Percentiles rank a stretch among this genome's conserved stretches.
These are phyloP conservation scores for Galeopsomyia nigrocyanea DNA, from an alignment of 2,888 invertebrate species.

Conservation along the genomic window DNA sequence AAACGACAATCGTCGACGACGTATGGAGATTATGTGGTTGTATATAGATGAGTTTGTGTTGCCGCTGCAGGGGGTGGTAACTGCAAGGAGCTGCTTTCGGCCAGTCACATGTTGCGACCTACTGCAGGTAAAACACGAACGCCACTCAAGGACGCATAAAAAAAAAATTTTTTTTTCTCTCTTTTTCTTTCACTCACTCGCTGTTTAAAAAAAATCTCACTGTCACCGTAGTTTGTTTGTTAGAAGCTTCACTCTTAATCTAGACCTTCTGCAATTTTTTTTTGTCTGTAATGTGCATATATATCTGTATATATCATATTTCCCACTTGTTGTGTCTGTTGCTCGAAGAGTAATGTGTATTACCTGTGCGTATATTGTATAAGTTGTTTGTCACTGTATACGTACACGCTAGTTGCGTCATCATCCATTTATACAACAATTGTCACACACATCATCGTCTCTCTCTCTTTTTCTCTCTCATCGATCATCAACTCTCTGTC, in stretches of 20 bases:
- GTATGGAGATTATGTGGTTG: constrained; percentile 62
- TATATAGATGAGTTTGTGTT: constrained; percentile 69
- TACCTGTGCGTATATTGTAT: constrained; percentile 29
- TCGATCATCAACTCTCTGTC: no score
- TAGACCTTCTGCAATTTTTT: constrained; percentile 21
- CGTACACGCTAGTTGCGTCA: constrained; percentile 35
- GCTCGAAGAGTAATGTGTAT: constrained; percentile 28
- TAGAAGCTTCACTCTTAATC: constrained; percentile 63
- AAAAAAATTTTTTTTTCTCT: constrained; percentile 4
- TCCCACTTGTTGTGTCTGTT: constrained; percentile 29
- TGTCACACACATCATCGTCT: constrained; percentile 32
- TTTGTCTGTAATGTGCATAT: constrained; percentile 47
- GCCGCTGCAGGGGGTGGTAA: constrained; percentile 70
- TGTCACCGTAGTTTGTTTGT: constrained; percentile 15
- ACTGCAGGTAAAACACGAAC: constrained; percentile 69
- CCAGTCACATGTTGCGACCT: constrained; percentile 67
- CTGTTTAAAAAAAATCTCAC: no score
- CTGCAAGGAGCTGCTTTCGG: constrained; percentile 69
- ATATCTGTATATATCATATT: constrained; percentile 50
- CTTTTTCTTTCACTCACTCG: constrained; percentile 8
- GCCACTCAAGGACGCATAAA: constrained; percentile 65
- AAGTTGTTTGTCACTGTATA: constrained; percentile 42
- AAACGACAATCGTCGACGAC: constrained; percentile 26
- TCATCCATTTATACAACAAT: constrained; percentile 22
- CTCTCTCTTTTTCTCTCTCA: no score